Evolutionary conservation across 2,113 vertebrate species (phyloP).

Genomic region (Amazona vittata): DNA sequence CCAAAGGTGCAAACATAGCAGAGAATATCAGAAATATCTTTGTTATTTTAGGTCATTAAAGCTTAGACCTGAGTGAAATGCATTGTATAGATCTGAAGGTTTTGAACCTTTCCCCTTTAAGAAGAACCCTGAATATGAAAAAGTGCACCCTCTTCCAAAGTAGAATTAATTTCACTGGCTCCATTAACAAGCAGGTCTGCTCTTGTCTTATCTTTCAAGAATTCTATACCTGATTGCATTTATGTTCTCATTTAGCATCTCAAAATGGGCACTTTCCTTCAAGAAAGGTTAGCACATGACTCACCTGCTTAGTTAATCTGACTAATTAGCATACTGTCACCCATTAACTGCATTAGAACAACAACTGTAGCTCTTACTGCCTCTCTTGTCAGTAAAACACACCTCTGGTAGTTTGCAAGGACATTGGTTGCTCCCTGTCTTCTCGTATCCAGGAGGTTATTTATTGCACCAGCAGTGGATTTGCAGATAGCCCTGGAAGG

Average conservation of each 20-base stretch:
- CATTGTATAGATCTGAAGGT: not conserved
- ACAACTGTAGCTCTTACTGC: constrained; percentile 63
- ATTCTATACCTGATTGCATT: constrained; percentile 74
- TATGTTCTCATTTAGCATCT: constrained; percentile 78
- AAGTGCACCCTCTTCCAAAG: constrained; percentile 34
- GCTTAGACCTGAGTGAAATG: constrained; percentile 21
- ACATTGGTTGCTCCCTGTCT: constrained; percentile 17
- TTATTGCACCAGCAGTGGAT: constrained; percentile 9
- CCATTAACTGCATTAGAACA: constrained; percentile 77
- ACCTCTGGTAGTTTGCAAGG: constrained; percentile 50
- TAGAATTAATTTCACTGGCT: constrained; percentile 64
- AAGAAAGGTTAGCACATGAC: constrained; percentile 77
- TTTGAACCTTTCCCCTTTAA: constrained; percentile 48
- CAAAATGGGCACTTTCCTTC: constrained; percentile 77
- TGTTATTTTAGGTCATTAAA: constrained; percentile 35
- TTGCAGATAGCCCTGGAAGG: constrained; percentile 17
- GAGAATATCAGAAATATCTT: constrained; percentile 17
- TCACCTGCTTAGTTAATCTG: constrained; percentile 81
- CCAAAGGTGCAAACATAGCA: not conserved
- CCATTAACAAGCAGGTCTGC: constrained; percentile 69
- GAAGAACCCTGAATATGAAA: constrained; percentile 47
- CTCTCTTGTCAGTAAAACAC: constrained; percentile 54
- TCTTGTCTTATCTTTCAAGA: constrained; percentile 73
- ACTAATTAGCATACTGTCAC: constrained; percentile 80
- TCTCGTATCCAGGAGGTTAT: not conserved